Base-by-base conservation (phyloP, 2,888 invertebrate species). In the Synanthedon myopaeformis region DNA sequence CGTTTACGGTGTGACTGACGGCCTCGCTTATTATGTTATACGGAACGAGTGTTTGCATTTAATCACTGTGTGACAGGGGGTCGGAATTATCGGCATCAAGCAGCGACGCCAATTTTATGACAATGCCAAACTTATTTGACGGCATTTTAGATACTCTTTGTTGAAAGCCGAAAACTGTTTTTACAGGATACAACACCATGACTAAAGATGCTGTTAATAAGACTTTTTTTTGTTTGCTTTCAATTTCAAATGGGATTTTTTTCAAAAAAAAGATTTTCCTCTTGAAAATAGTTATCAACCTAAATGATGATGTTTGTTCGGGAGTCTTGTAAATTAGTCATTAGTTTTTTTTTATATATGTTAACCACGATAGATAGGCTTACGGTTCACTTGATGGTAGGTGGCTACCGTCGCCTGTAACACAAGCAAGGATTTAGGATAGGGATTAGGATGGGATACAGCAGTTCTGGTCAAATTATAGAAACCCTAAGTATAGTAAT, bases 21-120 rank as follows among this genome's bases (percentile, higher is more conserved):
- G 53, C 61, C 58, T 10, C 50, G 41, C 51, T 23, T 57, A 58
- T 65, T 57, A 64, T 57, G 57, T 59, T 56, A 59, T 56, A 41
- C 42, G 49, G 14, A 13, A 14, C 62, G 61, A 71, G 66, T 74
- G 70, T 76, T 76, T 72, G 67, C 64, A 62, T 76, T 73, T 68
- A 71, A 74, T 74, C 69, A 71, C 62, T 52, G 59, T 56, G 63
- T 64, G 64, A 65, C 64, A 62, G 64, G 60, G 58, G 57, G 56
- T 49, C 55, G 52, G 49, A 8, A 45, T 52, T 51, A 51, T 28
- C 2, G 35, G 35, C 35, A 35, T 8, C 35, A 35, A 35, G 35
- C 12, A 8, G 19, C 10, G 6, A 42, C 28, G 51, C 13, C 54
- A 52, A 48, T 54, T 54, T 54, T 51, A 12, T 14, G 13, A 45